Evolutionary conservation across 2,797 vertebrate species (phyloP), one percentile per base, ranked within the genome.

Genomic region (Myripristis jacobus): DNA sequence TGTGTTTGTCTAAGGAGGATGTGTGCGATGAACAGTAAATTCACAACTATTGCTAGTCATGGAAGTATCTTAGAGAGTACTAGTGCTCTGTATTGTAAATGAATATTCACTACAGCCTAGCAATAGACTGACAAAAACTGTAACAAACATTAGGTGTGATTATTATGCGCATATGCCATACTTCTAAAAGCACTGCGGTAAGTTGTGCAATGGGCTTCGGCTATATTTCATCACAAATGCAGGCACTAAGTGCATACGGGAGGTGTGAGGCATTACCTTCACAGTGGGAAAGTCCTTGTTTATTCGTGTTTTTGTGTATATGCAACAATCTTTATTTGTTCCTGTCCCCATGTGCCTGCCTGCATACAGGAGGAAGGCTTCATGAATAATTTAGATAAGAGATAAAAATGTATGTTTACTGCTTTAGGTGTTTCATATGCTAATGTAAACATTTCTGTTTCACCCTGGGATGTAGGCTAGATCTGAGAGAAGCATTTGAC

Each of bases 361-460:
- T 51, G 58, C 62, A 75, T 86, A 85, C 79, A 84, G 73, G 77
- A 61, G 70, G 52, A 83, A 82, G 70, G 72, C 76, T 50, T 85
- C 79, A 79, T 89, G 86, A 91, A 92, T 92, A 91, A 87, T 91
- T 89, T 77, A 90, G 76, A 88, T 86, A 46, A 81, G 82, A 82
- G 85, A 91, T 90, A 85, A 79, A 90, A 90, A 88, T 84, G 58
- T 86, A 83, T 86, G 83, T 89, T 89, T 88, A 78, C 84, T 64
- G 63, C 60, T 75, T 66, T 75, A 50, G 41, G 65, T 90, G 81
- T 89, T 90, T 91, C 80, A 91, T 87, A 91, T 87, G 83, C 80
- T 84, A 89, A 90, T 90, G 25, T 50, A 73, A 82, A 88, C 79
- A 88, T 79, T 86, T 79, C 70, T 53, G 15, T 73, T 81, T 80